Base-by-base conservation (phyloP, 1,140 invertebrate species). In the Carposina sasakii region DNA sequence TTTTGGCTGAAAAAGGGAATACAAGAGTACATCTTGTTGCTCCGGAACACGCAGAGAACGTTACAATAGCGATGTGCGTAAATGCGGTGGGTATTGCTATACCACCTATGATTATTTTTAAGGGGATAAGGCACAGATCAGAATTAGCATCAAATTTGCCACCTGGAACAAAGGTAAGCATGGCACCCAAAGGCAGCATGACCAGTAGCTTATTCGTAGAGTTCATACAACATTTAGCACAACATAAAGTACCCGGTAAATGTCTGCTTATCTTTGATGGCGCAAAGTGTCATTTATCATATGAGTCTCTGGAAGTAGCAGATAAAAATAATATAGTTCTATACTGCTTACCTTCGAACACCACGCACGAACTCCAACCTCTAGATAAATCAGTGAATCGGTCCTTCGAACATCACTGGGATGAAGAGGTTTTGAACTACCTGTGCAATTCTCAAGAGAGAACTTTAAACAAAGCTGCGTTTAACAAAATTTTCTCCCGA, bases 41-140 rank as follows among this genome's bases (percentile, higher is more conserved):
- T 3, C 57, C 52, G 12, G 71, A 86, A 57, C 74, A 82, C 47
- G 71, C 60, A 13, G 63, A 81, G 59, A 83, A 71, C 44, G 73
- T 81, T 2, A 84, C 76, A 3, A 56, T 82, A 26, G 71, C 74
- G 1, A 59, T 55, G 15, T 83, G 76, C 63, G 65, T 52, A 17
- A 63, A 57, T 54, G 64, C 64, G 24, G 8, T 53, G 2, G 65
- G 52, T 23, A 58, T 15, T 23, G 26, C 56, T 13, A 52, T 68
- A 36, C 71, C 71, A 3, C 67, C 78, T 26, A 77, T 71, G 60
- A 72, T 81, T 19, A 28, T 83, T 13, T 87, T 83, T 45, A 75
- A 75, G 48, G 71, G 63, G 0, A 58, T 62, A 48, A 55, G 72
- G 36, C 26, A 59, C 15, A 71, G 70, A 45, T 52, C 61, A 43